phyloP scores from a whole-genome alignment of 1,140 invertebrate species.

The Galleria mellonella region DNA sequence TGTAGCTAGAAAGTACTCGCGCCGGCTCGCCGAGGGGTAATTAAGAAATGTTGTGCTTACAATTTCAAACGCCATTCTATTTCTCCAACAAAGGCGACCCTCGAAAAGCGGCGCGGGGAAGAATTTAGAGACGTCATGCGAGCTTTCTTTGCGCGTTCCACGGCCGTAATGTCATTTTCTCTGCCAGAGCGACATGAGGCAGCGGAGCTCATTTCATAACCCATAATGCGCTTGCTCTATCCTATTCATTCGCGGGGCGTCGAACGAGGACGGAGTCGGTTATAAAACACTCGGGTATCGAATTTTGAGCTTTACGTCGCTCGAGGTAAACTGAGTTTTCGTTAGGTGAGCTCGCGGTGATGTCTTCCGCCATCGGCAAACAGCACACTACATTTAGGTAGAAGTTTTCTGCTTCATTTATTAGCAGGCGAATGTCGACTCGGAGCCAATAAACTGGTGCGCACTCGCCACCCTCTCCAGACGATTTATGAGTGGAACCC shows the following conservation, averaged over 20 bases:
- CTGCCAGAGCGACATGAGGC: slow-evolving; percentile 46
- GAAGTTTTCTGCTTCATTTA: slow-evolving; percentile 71
- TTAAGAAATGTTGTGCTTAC: slow-evolving; percentile 1
- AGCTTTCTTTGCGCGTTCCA: slow-evolving; percentile 52
- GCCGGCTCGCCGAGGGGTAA: neutral
- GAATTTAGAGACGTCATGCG: slow-evolving; percentile 29
- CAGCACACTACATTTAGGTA: slow-evolving; percentile 45
- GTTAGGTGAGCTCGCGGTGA: slow-evolving; percentile 20
- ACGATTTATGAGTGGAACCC: slow-evolving; percentile 66
- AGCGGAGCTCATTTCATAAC: slow-evolving; percentile 62
- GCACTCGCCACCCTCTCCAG: slow-evolving; percentile 54
- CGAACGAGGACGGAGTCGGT: slow-evolving; percentile 24
- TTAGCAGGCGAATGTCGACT: slow-evolving; percentile 60
- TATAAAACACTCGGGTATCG: slow-evolving; percentile 36
- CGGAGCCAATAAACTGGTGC: slow-evolving; percentile 59
- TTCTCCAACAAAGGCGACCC: slow-evolving; percentile 1
- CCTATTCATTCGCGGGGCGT: slow-evolving; percentile 21
- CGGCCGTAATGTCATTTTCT: slow-evolving; percentile 64
- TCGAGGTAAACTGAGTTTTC: slow-evolving; percentile 35
- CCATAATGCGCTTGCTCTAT: slow-evolving; percentile 46
- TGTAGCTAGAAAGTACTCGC: slow-evolving; percentile 9
- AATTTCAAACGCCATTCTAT: slow-evolving; percentile 2
- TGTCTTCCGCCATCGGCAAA: slow-evolving; percentile 46
- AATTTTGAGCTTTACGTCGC: slow-evolving; percentile 45
- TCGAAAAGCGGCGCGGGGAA: slow-evolving; percentile 14